Conservation (phyloP, 2,888 invertebrate species). For the Oscheius sp. region DNA sequence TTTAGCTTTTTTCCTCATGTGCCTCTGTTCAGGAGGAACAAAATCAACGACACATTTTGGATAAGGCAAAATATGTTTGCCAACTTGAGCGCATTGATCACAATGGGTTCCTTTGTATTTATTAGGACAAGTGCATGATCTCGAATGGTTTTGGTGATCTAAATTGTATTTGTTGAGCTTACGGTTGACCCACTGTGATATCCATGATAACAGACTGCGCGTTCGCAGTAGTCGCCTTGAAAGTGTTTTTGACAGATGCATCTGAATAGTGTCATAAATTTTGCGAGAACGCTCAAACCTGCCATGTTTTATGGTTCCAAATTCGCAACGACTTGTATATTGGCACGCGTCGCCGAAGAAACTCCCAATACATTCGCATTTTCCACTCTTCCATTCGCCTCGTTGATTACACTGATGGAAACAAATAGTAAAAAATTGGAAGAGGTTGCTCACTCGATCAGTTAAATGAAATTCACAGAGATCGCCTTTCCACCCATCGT, state of each 20-base stretch:
- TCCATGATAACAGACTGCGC: conserved; percentile 64
- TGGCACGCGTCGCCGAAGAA: conserved; percentile 67
- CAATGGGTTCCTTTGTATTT: conserved; percentile 60
- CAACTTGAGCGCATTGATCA: conserved; percentile 51
- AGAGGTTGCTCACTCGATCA: conserved; percentile 60
- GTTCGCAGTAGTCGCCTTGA: conserved; percentile 65
- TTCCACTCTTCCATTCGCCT: conserved; percentile 61
- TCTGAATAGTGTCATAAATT: conserved; percentile 5
- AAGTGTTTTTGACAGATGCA: conserved; percentile 61
- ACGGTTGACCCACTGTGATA: conserved; percentile 43
- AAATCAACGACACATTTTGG: conserved; percentile 38
- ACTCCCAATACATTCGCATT: conserved; percentile 60
- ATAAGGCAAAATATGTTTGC: conserved; percentile 36
- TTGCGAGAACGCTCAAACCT: conserved; percentile 26
- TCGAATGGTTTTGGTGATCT: conserved; percentile 39
- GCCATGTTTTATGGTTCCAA: conserved; percentile 56
- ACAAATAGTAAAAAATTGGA: conserved; percentile 19
- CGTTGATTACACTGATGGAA: conserved; percentile 63
- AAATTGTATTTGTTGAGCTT: too few relatives aligned
- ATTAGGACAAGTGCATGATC: conserved; percentile 58
- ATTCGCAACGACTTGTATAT: conserved; percentile 61
- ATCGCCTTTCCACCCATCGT: conserved; percentile 60
- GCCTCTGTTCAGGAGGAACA: conserved; percentile 7
- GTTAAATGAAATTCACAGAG: conserved; percentile 60
- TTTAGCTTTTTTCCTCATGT: conserved; percentile 26